Evolutionary conservation across 2,113 vertebrate genomes (phyloP), one percentile per base, ranked within the genome.

Genomic region (Pedionomus torquatus): DNA sequence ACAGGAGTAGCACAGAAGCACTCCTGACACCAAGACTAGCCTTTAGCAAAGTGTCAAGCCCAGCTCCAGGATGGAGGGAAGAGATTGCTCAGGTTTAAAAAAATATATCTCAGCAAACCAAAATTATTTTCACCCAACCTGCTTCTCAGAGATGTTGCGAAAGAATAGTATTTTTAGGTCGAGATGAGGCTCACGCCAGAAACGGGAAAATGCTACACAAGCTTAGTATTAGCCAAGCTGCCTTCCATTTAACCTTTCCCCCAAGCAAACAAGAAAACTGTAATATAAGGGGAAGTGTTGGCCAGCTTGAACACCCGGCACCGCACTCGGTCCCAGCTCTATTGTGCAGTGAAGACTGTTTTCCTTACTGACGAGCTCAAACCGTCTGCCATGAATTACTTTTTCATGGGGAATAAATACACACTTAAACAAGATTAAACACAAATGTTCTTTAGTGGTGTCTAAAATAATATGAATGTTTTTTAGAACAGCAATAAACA

Each of bases 401-500:
- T 95, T 94, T 93, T 94, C 95, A 91, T 76, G 65, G 91, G 77
- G 58, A 85, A 96, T 96, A 96, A 96, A 97, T 95, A 84, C 57
- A 92, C 91, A 58, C 54, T 95, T 84, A 95, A 97, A 97, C 97
- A 92, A 95, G 91, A 97, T 89, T 94, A 97, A 96, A 93, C 90
- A 79, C 86, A 95, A 96, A 96, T 58, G 91, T 89, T 96, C 95
- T 97, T 97, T 83, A 92, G 89, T 46, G 77, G 77, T 91, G 84
- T 95, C 96, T 92, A 93, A 95, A 97, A 96, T 95, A 96, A 95
- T 95, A 97, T 23, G 41, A 94, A 96, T 94, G 96, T 65, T 94
- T 96, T 95, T 94, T 95, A 91, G 81, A 96, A 95, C 52, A 65
- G 94, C 96, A 95, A 97, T 95, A 96, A 95, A 93, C 91, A 91